Evolutionary conservation across 2,797 vertebrate genomes (phyloP).

Genomic region (Melanotaenia nigrans): DNA sequence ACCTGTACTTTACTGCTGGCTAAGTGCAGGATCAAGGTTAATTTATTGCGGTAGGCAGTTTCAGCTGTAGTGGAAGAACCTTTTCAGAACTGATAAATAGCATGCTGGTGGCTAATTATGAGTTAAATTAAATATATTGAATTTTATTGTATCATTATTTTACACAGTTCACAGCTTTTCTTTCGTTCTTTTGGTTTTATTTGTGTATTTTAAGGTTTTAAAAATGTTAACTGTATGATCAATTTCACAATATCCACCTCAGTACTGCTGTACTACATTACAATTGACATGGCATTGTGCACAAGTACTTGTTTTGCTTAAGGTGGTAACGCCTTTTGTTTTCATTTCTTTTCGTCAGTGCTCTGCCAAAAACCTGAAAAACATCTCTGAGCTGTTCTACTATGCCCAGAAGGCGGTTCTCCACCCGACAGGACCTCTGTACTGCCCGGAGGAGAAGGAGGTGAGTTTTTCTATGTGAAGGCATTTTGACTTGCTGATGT

Average conservation of each 20-base stretch:
- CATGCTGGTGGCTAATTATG: background rate
- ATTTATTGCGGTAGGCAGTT: background rate
- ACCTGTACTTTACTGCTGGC: background rate
- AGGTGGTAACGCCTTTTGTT: background rate
- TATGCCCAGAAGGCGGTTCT: slow-evolving; percentile 99
- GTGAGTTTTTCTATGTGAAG: slow-evolving; percentile 72
- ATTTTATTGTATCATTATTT: background rate
- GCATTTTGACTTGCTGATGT: background rate
- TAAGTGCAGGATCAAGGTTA: background rate
- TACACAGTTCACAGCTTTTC: background rate
- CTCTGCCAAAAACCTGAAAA: slow-evolving; percentile 99
- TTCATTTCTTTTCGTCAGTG: slow-evolving; percentile 80
- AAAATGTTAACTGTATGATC: no score
- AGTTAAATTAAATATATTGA: background rate
- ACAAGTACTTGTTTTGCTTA: background rate
- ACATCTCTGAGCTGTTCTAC: slow-evolving; percentile 99
- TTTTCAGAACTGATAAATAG: background rate
- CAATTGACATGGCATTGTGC: background rate
- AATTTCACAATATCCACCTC: no score
- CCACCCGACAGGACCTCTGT: slow-evolving; percentile 96
- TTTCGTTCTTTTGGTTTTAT: background rate
- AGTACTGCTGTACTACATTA: no score
- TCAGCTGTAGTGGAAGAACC: no score
- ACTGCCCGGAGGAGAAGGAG: slow-evolving; percentile 99
- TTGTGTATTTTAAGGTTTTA: background rate